Evolutionary conservation across 1,140 invertebrate species (phyloP).

Genomic region (Polypedilum pembai): DNA sequence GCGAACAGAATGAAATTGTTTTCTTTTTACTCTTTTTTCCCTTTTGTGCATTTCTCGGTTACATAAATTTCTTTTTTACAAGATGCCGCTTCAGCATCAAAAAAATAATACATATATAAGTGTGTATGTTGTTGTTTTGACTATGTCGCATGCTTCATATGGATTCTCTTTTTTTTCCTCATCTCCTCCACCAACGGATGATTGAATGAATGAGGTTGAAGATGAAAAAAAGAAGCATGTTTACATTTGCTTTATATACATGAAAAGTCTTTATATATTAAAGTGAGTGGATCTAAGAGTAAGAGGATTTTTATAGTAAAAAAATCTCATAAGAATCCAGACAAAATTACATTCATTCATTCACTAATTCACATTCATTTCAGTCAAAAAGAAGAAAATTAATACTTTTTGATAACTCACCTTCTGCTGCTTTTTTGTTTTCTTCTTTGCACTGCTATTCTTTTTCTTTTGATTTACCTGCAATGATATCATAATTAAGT

Average conservation of each 20-base stretch:
- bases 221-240: no score
- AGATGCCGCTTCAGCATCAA: conserved; percentile 6
- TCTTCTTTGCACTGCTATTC: conserved; percentile 1
- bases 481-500: conserved; percentile 17
- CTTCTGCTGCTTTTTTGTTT: conserved; percentile 18
- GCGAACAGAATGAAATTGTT: background rate
- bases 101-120: background rate
- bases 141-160: conserved; percentile 16
- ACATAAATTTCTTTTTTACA: conserved; percentile 24
- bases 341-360: background rate
- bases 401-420: background rate
- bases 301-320: no score
- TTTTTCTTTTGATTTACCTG: conserved; percentile 26
- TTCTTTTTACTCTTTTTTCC: conserved; percentile 11
- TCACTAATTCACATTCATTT: background rate
- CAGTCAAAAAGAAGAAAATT: background rate
- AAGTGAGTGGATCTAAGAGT: no score
- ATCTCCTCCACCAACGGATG: no score
- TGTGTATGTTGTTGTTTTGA: background rate
- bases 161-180: background rate
- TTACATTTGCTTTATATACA: no score
- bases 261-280: no score
- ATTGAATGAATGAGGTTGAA: no score
- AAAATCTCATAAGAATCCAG: background rate
- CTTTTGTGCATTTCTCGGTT: conserved; percentile 21